Conservation (phyloP, 2,113 vertebrate genomes). For the Sorex araneus region DNA sequence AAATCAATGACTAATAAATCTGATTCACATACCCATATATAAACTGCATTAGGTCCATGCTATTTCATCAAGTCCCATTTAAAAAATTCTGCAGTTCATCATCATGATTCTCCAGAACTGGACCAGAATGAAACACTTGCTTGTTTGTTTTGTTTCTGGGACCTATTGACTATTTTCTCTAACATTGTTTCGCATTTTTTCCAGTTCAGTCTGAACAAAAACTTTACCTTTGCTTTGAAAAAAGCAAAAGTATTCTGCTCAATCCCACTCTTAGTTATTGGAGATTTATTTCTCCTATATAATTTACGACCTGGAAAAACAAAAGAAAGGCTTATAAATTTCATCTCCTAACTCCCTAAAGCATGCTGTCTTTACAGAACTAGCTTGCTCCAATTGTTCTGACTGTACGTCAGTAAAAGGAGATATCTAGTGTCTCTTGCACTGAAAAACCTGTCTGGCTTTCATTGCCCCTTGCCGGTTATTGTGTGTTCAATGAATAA, state of each 20-base stretch:
- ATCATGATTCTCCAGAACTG: neutral
- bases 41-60: neutral
- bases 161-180: neutral
- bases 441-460: neutral
- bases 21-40: neutral
- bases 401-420: neutral
- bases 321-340: conserved; percentile 36
- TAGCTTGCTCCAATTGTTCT: neutral
- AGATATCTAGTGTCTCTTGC: neutral
- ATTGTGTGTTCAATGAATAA: conserved; percentile 12
- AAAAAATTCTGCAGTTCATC: neutral
- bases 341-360: neutral
- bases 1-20: neutral
- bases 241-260: neutral
- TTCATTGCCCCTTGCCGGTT: neutral
- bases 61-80: neutral
- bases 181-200: neutral
- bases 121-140: neutral
- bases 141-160: neutral
- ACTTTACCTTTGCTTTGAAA: too few species aligned
- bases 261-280: neutral
- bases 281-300: neutral
- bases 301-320: neutral
- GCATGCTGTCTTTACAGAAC: neutral
- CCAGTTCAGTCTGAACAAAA: neutral